Base-by-base conservation (phyloP, 1,140 invertebrate genomes). In the Colletes latitarsis region DNA sequence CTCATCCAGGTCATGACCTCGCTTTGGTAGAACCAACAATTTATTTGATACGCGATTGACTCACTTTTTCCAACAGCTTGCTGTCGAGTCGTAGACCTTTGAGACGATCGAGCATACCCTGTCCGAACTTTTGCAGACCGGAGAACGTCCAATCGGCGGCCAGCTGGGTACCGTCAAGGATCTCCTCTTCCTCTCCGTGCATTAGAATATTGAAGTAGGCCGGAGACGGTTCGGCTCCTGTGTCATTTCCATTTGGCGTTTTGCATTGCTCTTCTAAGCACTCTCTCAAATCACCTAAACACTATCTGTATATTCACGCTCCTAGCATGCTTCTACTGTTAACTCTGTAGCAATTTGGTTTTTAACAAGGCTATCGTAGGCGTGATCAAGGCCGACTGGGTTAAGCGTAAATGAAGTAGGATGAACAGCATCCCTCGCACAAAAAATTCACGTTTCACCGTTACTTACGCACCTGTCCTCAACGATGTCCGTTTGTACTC, bases 201-300 rank as follows among this genome's bases (percentile, higher is more conserved):
- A 97, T 98, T 78, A 99, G 91, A 78, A 99, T 97, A 86, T 98
- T 98, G 94, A 99, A 99, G 91, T 98, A 98, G 41, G 97, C 97
- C 55, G 97, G 97, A 46, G 98, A 98, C 68, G 98, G 98, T 93
- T 98, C 97, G 79, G 98, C 97, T 88, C 98, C 98, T 98, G 89
- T 71, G 82, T 84, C 85, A 90, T 79, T 87, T 82, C 71, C 83
- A 90, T 85, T 90, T 88, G 84, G 76, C 85, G 77, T 81, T 89
- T 88, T 78, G 84, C 84, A 88, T 88, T 74, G 76, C 83, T 89
- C 75, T 66, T 84, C 82, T 78, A 84, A 82, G 78, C 88, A 88
- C 75, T 89, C 75, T 89, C 79, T 87, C 88, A 83, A 88, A 88
- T 78, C 79, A 82, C 85, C 87, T 88, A 85, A 88, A 88, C 86